Base-by-base conservation (phyloP, 1,140 invertebrate genomes). In the Limonius californicus region DNA sequence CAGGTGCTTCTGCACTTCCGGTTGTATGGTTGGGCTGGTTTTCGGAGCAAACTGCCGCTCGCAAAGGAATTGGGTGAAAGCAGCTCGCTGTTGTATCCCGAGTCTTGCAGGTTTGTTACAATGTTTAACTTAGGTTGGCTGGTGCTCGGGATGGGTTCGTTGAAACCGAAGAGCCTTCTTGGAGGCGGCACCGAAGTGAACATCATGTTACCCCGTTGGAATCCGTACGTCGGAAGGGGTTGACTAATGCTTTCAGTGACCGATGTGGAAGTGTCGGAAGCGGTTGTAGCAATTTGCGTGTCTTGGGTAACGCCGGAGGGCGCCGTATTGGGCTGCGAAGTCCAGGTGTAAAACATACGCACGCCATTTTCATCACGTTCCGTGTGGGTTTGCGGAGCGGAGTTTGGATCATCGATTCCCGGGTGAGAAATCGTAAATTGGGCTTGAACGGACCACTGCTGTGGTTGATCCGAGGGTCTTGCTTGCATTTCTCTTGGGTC, bases 1-100 rank as follows among this genome's bases (percentile, higher is more conserved):
- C 85, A 88, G 0, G 87, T 88, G 72, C 86, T 89, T 47, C 81
- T 83, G 62, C 86, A 88, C 57, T 76, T 75, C 19, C 66, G 72
- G 54, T 74, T 71, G 53, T 70, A 74, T 0, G 77, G 75, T 20
- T 2, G 16, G 0, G 75, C 63, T 0, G 71, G 54, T 30, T 73
- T 63, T 16, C 77, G 70, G 0, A 74, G 73, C 8, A 75, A 56
- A 59, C 71, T 75, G 14, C 21, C 32, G 19, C 61, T 50, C 1
- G 68, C 72, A n/a, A 74, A 76, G 0, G 78, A 76, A 21, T 68
- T 75, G 0, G 77, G 74, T 0, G 77, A 76, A 11, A 77, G 62
- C 42, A 77, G 70, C 58, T 80, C 81, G 54, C 80, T 83, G 43
- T 76, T 77, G 60, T 84, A 84, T 0, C 81, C 81, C 0, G 82